Evolutionary conservation across 2,888 invertebrate genomes (phyloP).

Genomic region (Cosmorhoe ocellata): DNA sequence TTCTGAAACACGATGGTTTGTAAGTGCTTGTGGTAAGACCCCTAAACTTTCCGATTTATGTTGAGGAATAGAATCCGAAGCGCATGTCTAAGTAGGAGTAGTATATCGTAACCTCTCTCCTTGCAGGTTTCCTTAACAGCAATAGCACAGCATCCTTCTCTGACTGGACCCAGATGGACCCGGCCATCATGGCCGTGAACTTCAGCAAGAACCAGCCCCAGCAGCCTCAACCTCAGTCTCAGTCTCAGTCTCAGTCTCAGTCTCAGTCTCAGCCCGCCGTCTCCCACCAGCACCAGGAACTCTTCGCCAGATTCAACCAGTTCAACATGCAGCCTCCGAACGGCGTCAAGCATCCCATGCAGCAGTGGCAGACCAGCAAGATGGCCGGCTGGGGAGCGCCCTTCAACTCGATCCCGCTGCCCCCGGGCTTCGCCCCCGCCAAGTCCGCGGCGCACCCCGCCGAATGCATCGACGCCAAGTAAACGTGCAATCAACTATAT

Average conservation of each 20-base stretch:
- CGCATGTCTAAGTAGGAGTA: background rate
- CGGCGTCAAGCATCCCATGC: constrained; percentile 39
- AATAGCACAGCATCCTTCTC: constrained; percentile 75
- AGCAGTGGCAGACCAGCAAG: constrained; percentile 36
- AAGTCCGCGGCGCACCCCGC: constrained; percentile 65
- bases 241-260: constrained; percentile 16
- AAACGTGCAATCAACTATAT: constrained; percentile 34
- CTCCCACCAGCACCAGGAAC: constrained; percentile 62
- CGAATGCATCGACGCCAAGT: constrained; percentile 81
- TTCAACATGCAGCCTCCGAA: constrained; percentile 46
- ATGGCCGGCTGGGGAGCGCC: constrained; percentile 43
- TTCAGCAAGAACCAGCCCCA: constrained; percentile 57
- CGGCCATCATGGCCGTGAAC: constrained; percentile 91
- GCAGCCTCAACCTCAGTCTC: constrained; percentile 32
- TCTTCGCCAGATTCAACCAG: constrained; percentile 72
- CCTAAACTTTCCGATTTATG: too few relatives aligned
- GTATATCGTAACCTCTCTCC: background rate
- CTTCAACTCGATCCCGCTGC: constrained; percentile 64
- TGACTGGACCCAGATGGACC: constrained; percentile 96
- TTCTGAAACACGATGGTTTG: too few relatives aligned
- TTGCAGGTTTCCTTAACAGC: constrained; percentile 50
- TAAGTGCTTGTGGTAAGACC: too few relatives aligned
- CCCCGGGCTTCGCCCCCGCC: constrained; percentile 76
- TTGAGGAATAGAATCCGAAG: too few relatives aligned
- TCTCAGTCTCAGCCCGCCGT: constrained; percentile 34